Evolutionary conservation across 2,113 vertebrate species (phyloP).

Genomic region (Dryoscopus gambensis): DNA sequence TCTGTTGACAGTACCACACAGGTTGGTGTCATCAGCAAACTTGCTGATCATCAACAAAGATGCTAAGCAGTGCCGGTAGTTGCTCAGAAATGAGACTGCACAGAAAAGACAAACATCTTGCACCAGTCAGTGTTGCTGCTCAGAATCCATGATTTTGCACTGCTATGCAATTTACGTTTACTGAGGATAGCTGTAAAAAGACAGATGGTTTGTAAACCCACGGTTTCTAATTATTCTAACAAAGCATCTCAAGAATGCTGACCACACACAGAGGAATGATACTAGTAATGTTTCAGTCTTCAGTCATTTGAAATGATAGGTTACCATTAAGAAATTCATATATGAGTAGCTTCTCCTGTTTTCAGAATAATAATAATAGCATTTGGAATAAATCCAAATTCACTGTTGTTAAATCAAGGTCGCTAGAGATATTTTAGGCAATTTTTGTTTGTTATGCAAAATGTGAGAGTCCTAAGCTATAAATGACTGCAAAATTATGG

Average conservation of each 20-base stretch:
- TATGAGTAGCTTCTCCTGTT: neutral
- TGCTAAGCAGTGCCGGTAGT: rapidly evolving
- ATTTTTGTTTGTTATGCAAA: neutral
- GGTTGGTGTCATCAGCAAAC: neutral
- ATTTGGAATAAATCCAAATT: neutral
- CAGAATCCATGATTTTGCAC: neutral
- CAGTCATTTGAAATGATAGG: neutral
- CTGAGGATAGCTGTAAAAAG: neutral
- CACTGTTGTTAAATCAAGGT: neutral
- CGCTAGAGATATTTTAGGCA: neutral
- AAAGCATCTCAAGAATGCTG: neutral
- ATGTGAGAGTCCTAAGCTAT: neutral
- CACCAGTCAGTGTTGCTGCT: neutral
- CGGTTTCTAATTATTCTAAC: neutral
- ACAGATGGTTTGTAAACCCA: neutral
- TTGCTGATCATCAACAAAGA: neutral
- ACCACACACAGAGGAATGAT: neutral
- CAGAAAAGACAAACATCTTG: neutral
- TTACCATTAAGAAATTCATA: neutral
- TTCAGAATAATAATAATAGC: neutral
- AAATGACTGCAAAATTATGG: neutral
- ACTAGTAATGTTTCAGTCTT: neutral
- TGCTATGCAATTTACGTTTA: neutral
- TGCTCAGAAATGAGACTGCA: neutral
- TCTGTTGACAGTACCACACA: neutral